A percentile compares a stretch with the other conserved stretches of the same genome.
phyloP scores from a whole-genome alignment of 2,113 vertebrate genomes.

The Nyctereutes procyonoides region DNA sequence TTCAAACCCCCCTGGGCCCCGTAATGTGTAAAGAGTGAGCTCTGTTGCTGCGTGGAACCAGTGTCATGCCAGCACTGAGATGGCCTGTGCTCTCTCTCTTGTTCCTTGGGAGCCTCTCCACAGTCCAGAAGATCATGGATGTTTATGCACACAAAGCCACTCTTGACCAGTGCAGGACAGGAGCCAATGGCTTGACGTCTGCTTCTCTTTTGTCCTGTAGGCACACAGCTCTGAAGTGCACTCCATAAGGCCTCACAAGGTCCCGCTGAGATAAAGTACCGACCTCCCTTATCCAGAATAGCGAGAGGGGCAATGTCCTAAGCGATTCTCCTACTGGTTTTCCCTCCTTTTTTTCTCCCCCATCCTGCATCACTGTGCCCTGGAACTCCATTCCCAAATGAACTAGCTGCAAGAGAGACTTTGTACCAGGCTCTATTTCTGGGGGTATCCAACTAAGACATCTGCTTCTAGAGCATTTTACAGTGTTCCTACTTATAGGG shows the following conservation, averaged over 20 bases:
- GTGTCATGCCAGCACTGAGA: neutral
- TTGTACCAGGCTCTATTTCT: neutral
- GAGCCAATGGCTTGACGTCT: neutral
- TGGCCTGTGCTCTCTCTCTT: neutral
- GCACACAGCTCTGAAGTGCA: neutral
- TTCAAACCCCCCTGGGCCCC: neutral
- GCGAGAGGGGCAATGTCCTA: neutral
- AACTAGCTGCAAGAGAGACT: neutral
- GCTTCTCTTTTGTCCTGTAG: neutral
- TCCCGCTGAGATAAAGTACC: neutral
- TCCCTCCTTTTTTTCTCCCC: neutral
- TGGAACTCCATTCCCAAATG: neutral
- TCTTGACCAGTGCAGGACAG: neutral
- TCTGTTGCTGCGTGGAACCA: neutral
- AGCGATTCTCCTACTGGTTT: neutral
- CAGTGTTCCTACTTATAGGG: neutral
- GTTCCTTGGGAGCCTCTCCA: neutral
- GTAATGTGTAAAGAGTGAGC: neutral
- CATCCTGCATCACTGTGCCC: neutral
- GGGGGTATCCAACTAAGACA: neutral
- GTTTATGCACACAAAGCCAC: neutral
- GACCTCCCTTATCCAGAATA: neutral
- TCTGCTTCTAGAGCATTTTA: neutral
- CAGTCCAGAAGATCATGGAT: neutral
- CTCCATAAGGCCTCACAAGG: neutral